Conservation (phyloP, 1,140 invertebrate species). For the Orchesella cincta region DNA sequence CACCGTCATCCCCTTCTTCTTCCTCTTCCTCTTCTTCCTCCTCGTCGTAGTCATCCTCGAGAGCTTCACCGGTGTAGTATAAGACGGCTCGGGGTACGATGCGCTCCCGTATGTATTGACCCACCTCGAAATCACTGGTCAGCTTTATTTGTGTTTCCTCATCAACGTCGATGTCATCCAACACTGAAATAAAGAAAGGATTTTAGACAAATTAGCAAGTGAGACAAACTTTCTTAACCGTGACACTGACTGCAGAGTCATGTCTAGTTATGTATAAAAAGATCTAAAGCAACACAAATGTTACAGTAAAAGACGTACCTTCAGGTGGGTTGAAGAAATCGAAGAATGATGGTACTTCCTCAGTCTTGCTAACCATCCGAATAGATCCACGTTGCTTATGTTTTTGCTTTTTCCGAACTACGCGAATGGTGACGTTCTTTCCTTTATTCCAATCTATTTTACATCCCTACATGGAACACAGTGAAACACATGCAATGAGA, state of each 20-base stretch:
- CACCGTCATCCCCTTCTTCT: constrained; percentile 43
- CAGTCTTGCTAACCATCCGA: constrained; percentile 90
- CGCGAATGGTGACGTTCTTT: constrained; percentile 96
- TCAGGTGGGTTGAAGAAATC: constrained; percentile 94
- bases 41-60: constrained; percentile 46
- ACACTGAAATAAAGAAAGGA: no score
- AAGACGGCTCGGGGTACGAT: constrained; percentile 90
- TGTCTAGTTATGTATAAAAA: no score
- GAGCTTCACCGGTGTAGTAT: constrained; percentile 76
- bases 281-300: no score
- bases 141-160: constrained; percentile 75
- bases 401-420: constrained; percentile 97
- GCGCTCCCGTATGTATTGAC: constrained; percentile 93
- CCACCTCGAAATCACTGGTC: constrained; percentile 93
- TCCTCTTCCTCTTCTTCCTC: constrained; percentile 48
- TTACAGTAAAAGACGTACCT: constrained; percentile 59
- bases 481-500: not conserved
- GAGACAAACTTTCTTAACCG: no score
- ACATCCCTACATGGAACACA: constrained; percentile 65
- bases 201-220: no score
- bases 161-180: constrained; percentile 67
- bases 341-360: constrained; percentile 95
- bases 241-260: no score
- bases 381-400: constrained; percentile 91
- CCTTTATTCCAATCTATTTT: constrained; percentile 92